Evolutionary conservation across 2,888 invertebrate genomes (phyloP).

Genomic region (Julus scandinavius): DNA sequence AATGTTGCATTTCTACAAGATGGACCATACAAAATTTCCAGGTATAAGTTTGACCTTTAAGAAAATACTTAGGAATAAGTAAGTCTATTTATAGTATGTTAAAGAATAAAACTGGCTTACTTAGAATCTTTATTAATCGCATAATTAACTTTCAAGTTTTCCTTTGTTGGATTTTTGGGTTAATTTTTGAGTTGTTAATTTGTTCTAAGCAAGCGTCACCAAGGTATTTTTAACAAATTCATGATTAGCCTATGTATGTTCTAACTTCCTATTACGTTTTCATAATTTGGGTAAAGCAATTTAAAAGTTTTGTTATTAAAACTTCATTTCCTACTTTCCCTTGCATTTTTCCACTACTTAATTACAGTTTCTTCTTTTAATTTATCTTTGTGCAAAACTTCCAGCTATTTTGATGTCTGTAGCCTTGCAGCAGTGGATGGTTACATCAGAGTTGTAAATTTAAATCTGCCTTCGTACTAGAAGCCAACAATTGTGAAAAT

Average conservation of each 20-base stretch:
- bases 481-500: background rate
- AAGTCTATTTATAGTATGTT: too few relatives aligned
- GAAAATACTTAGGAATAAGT: background rate
- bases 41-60: too few relatives aligned
- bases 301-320: background rate
- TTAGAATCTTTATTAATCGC: too few relatives aligned
- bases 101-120: too few relatives aligned
- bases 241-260: background rate
- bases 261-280: background rate
- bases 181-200: too few relatives aligned
- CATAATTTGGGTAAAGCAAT: background rate
- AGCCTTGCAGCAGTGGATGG: background rate
- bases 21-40: too few relatives aligned
- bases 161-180: too few relatives aligned
- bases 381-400: background rate
- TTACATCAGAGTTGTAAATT: background rate
- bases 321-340: background rate
- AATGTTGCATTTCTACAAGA: too few relatives aligned
- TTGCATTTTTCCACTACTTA: background rate
- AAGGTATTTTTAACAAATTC: background rate
- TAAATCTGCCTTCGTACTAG: background rate
- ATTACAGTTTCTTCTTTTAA: slow-evolving; percentile 13
- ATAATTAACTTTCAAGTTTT: too few relatives aligned
- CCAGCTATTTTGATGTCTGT: background rate
- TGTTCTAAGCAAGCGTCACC: background rate